Base-by-base conservation (phyloP, 2,113 vertebrate genomes). In the Mus spicilegus region DNA sequence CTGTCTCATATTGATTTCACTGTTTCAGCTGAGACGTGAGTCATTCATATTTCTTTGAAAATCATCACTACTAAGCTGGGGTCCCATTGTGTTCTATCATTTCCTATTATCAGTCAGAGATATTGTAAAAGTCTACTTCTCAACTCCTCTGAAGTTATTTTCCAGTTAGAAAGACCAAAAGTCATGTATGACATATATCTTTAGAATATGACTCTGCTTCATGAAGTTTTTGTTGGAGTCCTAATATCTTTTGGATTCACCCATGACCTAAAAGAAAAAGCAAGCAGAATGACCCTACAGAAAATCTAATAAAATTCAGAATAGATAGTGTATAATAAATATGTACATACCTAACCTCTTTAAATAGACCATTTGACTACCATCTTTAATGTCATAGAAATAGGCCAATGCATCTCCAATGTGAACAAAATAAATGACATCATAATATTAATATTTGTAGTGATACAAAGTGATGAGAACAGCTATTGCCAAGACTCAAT, bases 31-130 rank as follows among this genome's bases (percentile, higher is more conserved):
- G 92, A 97, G 90, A 95, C 76, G 58, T 81, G 19, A 95, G 96
- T 97, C 97, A 95, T 96, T 97, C 95, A 93, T 49, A 46, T 56
- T 90, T 91, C 90, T 95, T 97, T 97, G 95, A 96, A 96, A 95
- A 89, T 94, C 85, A 97, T 95, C 96, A 92, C 42, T 70, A 75
- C 86, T 97, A 96, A 95, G 96, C 88, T 75, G 81, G 49, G 86
- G 81, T 97, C 96, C 93, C 10, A 0, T 42, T 96, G 56, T 87
- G 78, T 86, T 58, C 80, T 84, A 92, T 89, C 88, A 89, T 89
- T 97, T 97, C 72, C 76, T 80, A 8, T 54, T 95, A 88, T 94
- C 90, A 95, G 58, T 94, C 69, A 65, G 56, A 96, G 19, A 65
- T 91, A 75, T 63, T 96, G 70, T 78, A 86, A 93, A 87, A 96